These are phyloP conservation scores for Gallinago stenura DNA, from an alignment of 2,797 vertebrate species.

Conservation along the genomic window DNA sequence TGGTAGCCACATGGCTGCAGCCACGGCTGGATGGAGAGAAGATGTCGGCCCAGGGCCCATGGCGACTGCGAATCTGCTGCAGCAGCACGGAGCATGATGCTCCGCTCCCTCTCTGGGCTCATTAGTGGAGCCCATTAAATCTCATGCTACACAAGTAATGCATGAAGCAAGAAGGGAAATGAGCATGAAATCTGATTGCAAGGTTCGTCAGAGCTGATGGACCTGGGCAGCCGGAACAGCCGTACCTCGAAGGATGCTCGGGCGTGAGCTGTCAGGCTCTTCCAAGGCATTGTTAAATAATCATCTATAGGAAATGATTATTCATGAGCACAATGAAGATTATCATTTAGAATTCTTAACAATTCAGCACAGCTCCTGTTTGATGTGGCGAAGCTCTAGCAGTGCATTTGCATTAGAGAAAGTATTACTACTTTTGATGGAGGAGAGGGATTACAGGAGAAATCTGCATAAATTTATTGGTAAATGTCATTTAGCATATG, in stretches of 20 bases:
- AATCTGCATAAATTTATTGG: slow-evolving; percentile 65
- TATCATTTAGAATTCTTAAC: background rate
- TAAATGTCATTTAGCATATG: slow-evolving; percentile 61
- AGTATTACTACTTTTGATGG: slow-evolving; percentile 54
- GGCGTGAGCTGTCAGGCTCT: background rate
- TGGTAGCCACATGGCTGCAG: rapidly evolving
- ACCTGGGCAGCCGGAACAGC: background rate
- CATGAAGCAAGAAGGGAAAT: background rate
- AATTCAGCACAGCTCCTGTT: slow-evolving; percentile 20
- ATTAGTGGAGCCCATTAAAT: background rate
- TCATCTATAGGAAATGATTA: slow-evolving; percentile 28
- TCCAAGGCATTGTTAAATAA: background rate
- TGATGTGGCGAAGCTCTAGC: slow-evolving; percentile 3
- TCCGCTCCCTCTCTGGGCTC: background rate
- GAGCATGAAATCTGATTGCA: background rate
- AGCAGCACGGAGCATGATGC: background rate
- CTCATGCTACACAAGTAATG: rapidly evolving
- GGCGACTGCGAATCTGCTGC: rapidly evolving
- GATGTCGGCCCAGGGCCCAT: background rate
- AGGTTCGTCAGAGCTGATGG: background rate
- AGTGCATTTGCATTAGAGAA: slow-evolving; percentile 51
- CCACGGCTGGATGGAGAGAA: background rate
- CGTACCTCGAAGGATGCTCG: background rate
- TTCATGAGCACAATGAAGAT: slow-evolving; percentile 56
- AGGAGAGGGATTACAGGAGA: slow-evolving; percentile 65